Base-by-base conservation (phyloP, 1,140 invertebrate genomes). In the Zaprionus ornatus region DNA sequence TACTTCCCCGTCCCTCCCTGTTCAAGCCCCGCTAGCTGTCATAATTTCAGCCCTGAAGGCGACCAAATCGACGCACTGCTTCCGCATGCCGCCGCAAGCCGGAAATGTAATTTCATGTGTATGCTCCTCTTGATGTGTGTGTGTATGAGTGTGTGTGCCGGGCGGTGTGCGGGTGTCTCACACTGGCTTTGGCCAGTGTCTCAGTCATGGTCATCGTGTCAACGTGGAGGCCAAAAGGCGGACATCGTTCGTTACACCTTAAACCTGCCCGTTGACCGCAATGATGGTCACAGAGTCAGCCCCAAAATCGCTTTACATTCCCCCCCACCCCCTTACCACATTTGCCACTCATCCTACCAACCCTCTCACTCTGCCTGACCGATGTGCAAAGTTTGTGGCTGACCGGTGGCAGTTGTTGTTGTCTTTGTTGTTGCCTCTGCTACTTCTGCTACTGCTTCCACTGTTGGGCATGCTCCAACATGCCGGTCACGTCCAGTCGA, bases 251-350 rank as follows among this genome's bases (percentile, higher is more conserved):
- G 78, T 80, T 87, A 87, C 84, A 87, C 84, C 83, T 87, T 78
- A 75, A 82, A 52, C 74, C 67, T 76, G 73, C 83, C 80, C 80
- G 70, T 84, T 90, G 84, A 87, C 85, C 84, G 84, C 80, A 88
- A 90, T 76, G 84, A 87, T 87, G 84, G 84, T 77, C 84, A 81
- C 64, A 65, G 82, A 72, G 79, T 72, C 82, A 85, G 69, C 64
- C 82, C 82, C 70, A 86, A 85, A 80, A 88, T 88, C 80, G 86
- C 84, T 84, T 84, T 88, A 88, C 83, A 87, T 88, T 80, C 68
- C 65, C 66, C 63, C 45, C 19, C 52, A 10, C 19, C 7, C n/a
- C n/a, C n/a, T n/a, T 6, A 0, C 0, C 5, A 45, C 40, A n/a
- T 5, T 9, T n/a, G n/a, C 37, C 37, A 40, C 29, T 32, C 29